Evolutionary conservation across 2,888 invertebrate species (phyloP), one percentile per base, ranked within the genome.

Genomic region (Lepidocyrtinus sp.): DNA sequence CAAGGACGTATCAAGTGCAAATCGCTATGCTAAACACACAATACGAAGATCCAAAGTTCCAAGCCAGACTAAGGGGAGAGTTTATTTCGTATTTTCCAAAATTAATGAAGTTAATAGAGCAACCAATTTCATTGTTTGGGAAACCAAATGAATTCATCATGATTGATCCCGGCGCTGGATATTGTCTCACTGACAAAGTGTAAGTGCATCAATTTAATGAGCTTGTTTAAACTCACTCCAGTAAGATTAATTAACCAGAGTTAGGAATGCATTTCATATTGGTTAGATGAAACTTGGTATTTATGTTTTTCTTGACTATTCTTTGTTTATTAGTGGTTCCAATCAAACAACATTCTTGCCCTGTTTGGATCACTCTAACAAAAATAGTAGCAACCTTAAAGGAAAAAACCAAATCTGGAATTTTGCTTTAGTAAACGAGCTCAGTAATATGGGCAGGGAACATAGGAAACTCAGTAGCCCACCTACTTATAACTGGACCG

Each of bases 81-180:
- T 82, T 81, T 46, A 75, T 82, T 3, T 27, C 24, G 5, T 84
- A 81, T 27, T 84, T 82, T 72, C 74, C 75, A 0, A 73, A 79
- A 64, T 22, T 36, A 12, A 19, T 83, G 1, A 59, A 75, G 3
- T 45, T 83, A 63, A 69, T 36, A 70, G 68, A 24, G 7, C n/a
- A 45, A 19, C 36, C n/a, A n/a, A n/a, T n/a, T n/a, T n/a, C n/a
- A n/a, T n/a, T n/a, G n/a, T n/a, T n/a, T n/a, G n/a, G n/a, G 24
- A 55, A 64, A 25, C n/a, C 15, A n/a, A 12, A 81, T 55, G 27
- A 62, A 24, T 67, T 67, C 68, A 9, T 55, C 12, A 61, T 63
- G 15, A 15, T 5, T 17, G 21, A 79, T 62, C 46, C 73, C 65
- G 19, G 5, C 9, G 55, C 46, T 46, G 19, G 45, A 17, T 27